Evolutionary conservation across 2,113 vertebrate species (phyloP).

Genomic region (Lichenostomus cassidix): DNA sequence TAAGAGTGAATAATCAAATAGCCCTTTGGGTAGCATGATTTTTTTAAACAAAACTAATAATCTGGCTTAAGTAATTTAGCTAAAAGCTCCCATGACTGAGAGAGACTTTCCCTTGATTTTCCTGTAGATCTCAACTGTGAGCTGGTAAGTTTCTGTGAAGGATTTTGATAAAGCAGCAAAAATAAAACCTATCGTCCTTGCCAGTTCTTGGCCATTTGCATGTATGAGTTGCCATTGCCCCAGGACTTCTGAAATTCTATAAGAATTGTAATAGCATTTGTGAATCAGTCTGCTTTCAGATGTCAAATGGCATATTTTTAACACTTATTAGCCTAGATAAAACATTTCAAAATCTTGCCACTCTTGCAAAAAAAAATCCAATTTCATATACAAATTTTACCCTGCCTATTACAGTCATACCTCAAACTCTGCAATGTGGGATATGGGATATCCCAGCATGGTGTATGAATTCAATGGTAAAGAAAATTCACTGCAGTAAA

Average conservation of each 20-base stretch:
- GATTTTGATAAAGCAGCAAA: neutral
- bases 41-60: neutral
- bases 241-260: neutral
- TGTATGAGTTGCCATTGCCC: neutral
- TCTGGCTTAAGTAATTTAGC: neutral
- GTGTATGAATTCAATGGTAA: neutral
- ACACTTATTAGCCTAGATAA: neutral
- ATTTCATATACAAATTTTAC: neutral
- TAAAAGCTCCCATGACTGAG: neutral
- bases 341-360: neutral
- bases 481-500: neutral
- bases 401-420: neutral
- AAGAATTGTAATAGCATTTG: neutral
- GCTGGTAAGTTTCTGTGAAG: neutral
- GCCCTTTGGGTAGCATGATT: neutral
- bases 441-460: fast-evolving
- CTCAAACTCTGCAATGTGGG: fast-evolving
- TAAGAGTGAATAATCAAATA: neutral
- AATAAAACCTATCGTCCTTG: neutral
- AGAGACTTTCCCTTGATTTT: neutral
- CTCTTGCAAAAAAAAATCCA: neutral
- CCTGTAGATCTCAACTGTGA: neutral
- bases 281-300: neutral
- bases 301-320: neutral
- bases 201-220: neutral